Percentiles rank a stretch among this genome's conserved stretches.
Evolutionary conservation across 2,888 invertebrate species (phyloP).

Genomic region (Caenorhabditis imperialis): DNA sequence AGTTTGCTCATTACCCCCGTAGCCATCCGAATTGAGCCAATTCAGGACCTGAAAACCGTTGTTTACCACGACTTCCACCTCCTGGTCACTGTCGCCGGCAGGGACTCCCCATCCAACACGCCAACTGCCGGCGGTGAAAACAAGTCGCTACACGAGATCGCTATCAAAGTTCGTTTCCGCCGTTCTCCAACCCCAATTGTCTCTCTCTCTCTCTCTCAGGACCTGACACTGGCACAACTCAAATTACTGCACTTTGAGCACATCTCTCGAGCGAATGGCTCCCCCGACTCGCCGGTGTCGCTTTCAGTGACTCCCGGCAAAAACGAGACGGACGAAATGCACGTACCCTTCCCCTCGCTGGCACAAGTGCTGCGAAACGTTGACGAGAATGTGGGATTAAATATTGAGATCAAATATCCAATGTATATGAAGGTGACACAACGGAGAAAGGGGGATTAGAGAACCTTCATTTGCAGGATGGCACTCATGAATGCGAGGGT

Average conservation of each 20-base stretch:
- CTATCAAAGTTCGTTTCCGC: slow-evolving; percentile 59
- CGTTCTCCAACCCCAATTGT: neutral
- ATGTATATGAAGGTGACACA: slow-evolving; percentile 82
- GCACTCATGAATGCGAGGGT: slow-evolving; percentile 75
- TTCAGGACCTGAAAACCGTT: slow-evolving; percentile 83
- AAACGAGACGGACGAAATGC: slow-evolving; percentile 68
- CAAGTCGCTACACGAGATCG: slow-evolving; percentile 61
- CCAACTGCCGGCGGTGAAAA: slow-evolving; percentile 40
- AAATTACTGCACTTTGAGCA: slow-evolving; percentile 68
- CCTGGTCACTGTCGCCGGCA: slow-evolving; percentile 82
- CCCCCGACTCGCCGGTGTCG: slow-evolving; percentile 80
- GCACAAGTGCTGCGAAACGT: slow-evolving; percentile 87
- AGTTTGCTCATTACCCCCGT: no score
- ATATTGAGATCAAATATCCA: slow-evolving; percentile 97
- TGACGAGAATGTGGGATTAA: slow-evolving; percentile 91
- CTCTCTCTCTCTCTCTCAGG: slow-evolving; percentile 54
- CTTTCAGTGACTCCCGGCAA: slow-evolving; percentile 54
- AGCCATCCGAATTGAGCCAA: neutral
- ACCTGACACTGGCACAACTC: slow-evolving; percentile 64
- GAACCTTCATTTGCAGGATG: slow-evolving; percentile 78
- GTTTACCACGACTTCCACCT: slow-evolving; percentile 98
- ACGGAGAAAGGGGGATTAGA: neutral
- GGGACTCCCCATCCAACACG: slow-evolving; percentile 49
- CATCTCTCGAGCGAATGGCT: slow-evolving; percentile 89
- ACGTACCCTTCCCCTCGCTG: slow-evolving; percentile 89